These are phyloP conservation scores for Meliscaeva auricollis DNA, from an alignment of 2,888 invertebrate genomes.

Conservation along the genomic window DNA sequence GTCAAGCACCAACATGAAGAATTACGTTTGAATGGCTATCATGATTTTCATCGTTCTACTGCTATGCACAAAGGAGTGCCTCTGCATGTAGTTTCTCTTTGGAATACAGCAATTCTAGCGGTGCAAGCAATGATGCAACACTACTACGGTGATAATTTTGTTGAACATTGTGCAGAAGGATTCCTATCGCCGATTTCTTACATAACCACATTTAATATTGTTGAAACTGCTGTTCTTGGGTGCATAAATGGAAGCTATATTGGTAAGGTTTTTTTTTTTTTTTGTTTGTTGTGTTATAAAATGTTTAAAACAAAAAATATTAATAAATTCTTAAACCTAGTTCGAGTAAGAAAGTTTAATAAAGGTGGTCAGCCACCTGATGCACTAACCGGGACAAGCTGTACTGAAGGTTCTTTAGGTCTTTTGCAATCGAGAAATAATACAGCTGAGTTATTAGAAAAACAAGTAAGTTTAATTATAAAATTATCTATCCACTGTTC, in stretches of 20 bases:
- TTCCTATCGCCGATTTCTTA: slow-evolving; percentile 86
- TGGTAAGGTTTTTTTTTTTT: slow-evolving; percentile 83
- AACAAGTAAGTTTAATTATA: slow-evolving; percentile 84
- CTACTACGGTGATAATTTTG: slow-evolving; percentile 85
- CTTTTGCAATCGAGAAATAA: slow-evolving; percentile 85
- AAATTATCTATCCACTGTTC: not conserved
- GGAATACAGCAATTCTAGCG: slow-evolving; percentile 86
- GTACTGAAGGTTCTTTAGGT: slow-evolving; percentile 82
- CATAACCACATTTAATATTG: slow-evolving; percentile 85
- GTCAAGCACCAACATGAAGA: slow-evolving; percentile 86
- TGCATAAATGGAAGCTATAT: slow-evolving; percentile 86
- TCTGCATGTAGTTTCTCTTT: slow-evolving; percentile 87
- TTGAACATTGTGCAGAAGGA: slow-evolving; percentile 85
- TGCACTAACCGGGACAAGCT: slow-evolving; percentile 85
- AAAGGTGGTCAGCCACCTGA: slow-evolving; percentile 86
- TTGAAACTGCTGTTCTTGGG: slow-evolving; percentile 85
- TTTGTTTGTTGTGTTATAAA: too few species aligned
- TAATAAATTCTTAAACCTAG: slow-evolving; percentile 80
- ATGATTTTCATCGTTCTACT: slow-evolving; percentile 88
- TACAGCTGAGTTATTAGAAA: slow-evolving; percentile 87
- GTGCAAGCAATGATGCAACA: slow-evolving; percentile 86
- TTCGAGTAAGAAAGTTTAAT: slow-evolving; percentile 87
- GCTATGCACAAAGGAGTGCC: slow-evolving; percentile 87
- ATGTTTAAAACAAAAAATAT: not conserved
- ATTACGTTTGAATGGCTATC: slow-evolving; percentile 87